Evolutionary conservation across 2,113 vertebrate genomes (phyloP).

Genomic region (Etia nguti): DNA sequence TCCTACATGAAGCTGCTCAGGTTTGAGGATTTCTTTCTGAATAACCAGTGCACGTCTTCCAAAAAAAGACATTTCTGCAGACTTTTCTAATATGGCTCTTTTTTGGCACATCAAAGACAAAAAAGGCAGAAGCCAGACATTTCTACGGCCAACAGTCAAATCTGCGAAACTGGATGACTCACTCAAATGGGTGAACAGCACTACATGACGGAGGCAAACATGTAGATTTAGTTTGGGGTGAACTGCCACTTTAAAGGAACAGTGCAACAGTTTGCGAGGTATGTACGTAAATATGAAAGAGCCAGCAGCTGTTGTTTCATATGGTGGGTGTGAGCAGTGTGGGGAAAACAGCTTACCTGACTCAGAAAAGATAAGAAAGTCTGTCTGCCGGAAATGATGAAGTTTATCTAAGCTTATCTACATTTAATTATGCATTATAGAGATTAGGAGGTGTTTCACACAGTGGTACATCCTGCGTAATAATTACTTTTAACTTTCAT

Average conservation of each 20-base stretch:
- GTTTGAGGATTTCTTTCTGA: not conserved
- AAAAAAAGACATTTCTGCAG: not conserved
- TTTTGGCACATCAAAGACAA: not conserved
- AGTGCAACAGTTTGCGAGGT: not conserved
- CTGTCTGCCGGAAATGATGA: not conserved
- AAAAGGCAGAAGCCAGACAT: not conserved
- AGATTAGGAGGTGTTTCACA: not conserved
- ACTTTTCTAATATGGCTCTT: not conserved
- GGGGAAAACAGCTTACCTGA: not conserved
- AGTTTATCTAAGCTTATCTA: not conserved
- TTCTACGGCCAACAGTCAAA: not conserved
- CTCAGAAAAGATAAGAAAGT: not conserved
- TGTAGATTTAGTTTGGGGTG: not conserved
- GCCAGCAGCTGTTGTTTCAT: not conserved
- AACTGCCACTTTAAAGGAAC: not conserved
- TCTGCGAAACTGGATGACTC: not conserved
- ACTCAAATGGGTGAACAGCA: not conserved
- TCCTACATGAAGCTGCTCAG: not conserved
- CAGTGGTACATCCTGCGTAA: not conserved
- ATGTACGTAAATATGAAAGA: not conserved
- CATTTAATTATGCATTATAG: not conserved
- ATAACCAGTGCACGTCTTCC: not conserved
- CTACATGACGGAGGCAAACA: not conserved
- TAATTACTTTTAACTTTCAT: not conserved
- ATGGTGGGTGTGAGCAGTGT: not conserved